A percentile compares a stretch with the other conserved stretches of the same genome.
These are phyloP conservation scores for Cotesia glomerata DNA, from an alignment of 1,140 invertebrate genomes.

Conservation along the genomic window DNA sequence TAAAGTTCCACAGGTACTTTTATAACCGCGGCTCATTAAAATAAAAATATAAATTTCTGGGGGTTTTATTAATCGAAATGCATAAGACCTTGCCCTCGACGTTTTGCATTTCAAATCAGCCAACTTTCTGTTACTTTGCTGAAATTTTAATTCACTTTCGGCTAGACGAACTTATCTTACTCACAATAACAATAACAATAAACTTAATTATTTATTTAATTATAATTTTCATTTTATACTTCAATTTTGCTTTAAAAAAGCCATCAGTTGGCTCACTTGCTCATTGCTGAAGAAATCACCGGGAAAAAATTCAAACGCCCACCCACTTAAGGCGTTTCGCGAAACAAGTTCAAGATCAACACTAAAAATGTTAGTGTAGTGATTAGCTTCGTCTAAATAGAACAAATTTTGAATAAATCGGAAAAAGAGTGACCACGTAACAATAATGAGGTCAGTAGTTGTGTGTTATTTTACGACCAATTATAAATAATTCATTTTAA, in stretches of 20 bases:
- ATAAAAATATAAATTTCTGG: not conserved
- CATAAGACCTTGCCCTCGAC: slow-evolving; percentile 17
- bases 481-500: slow-evolving; percentile 18
- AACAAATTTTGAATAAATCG: no score
- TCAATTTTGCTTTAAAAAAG: no score
- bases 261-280: no score
- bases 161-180: not conserved
- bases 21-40: slow-evolving; percentile 38
- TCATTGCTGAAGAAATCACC: no score
- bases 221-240: no score
- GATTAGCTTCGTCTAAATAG: no score
- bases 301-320: no score
- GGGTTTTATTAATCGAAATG: not conserved
- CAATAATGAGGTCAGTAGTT: slow-evolving; percentile 17
- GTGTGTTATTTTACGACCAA: not conserved
- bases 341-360: no score
- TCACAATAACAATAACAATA: not conserved
- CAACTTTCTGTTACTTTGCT: not conserved
- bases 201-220: no score
- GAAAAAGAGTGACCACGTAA: not conserved
- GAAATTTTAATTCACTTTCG: not conserved
- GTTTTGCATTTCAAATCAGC: slow-evolving; percentile 11
- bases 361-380: no score
- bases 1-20: slow-evolving; percentile 29
- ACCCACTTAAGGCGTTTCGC: no score